These are phyloP conservation scores for Antedon mediterranea DNA, from an alignment of 53 echinoderm and acorn worm species.

Conservation along the genomic window DNA sequence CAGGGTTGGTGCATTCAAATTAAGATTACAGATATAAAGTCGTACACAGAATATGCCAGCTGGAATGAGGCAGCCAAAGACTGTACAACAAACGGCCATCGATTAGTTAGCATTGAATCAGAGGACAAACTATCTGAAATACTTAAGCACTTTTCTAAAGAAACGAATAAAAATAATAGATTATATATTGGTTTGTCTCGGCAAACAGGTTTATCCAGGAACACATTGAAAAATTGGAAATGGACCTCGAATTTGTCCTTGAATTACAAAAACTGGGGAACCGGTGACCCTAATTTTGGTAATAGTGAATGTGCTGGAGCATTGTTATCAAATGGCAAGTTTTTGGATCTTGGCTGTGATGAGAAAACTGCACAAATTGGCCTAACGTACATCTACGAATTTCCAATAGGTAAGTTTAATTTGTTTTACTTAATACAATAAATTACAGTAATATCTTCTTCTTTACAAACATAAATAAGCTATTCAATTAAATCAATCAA, in stretches of 20 bases:
- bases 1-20: not conserved
- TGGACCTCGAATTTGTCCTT: not conserved
- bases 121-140: too few species aligned
- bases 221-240: not conserved
- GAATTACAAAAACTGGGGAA: not conserved
- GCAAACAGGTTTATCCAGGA: not conserved
- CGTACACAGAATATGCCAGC: not conserved
- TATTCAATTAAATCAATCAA: too few species aligned
- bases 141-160: too few species aligned
- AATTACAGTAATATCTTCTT: not conserved
- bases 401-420: not conserved
- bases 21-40: not conserved
- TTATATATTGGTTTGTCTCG: not conserved
- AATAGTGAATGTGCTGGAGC: not conserved
- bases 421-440: not conserved
- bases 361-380: not conserved
- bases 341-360: not conserved
- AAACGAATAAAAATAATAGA: too few species aligned
- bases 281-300: not conserved
- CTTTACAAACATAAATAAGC: not conserved
- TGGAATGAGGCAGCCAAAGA: not conserved
- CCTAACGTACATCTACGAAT: not conserved
- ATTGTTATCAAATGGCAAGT: not conserved
- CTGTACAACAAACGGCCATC: not conserved
- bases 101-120: not conserved